Evolutionary conservation across 2,888 invertebrate genomes (phyloP).

Genomic region (Eupithecia subfuscata): DNA sequence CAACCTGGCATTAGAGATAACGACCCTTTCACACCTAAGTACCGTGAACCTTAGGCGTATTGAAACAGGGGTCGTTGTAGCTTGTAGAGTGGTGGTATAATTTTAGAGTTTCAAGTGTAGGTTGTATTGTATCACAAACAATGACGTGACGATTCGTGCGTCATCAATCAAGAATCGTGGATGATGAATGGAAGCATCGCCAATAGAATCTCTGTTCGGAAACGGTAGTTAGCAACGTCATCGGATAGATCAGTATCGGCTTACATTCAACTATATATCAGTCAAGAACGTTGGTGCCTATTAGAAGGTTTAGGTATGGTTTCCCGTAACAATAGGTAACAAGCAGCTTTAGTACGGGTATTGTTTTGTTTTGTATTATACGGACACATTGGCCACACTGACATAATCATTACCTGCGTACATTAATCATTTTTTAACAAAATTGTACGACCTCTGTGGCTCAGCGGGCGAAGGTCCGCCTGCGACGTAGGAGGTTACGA

Average conservation of each 20-base stretch:
- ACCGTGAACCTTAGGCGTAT: constrained; percentile 18
- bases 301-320: background rate
- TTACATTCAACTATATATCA: constrained; percentile 16
- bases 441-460: too few relatives aligned
- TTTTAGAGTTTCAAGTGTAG: constrained; percentile 31
- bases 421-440: background rate
- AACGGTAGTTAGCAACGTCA: constrained; percentile 36
- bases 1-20: constrained; percentile 43
- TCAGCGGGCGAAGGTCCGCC: too few relatives aligned
- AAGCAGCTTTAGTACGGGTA: background rate
- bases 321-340: background rate
- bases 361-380: background rate
- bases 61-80: constrained; percentile 22
- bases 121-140: constrained; percentile 52
- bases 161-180: constrained; percentile 57
- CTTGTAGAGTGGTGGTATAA: constrained; percentile 2
- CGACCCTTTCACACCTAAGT: constrained; percentile 27
- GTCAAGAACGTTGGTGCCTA: background rate
- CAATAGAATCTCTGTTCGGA: constrained; percentile 50
- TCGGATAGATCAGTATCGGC: constrained; percentile 28
- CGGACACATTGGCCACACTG: background rate
- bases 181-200: constrained; percentile 52
- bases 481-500: too few relatives aligned
- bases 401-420: background rate
- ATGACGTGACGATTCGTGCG: constrained; percentile 54